Conservation (phyloP, 2,888 invertebrate genomes). For the Chalcis sispes region DNA sequence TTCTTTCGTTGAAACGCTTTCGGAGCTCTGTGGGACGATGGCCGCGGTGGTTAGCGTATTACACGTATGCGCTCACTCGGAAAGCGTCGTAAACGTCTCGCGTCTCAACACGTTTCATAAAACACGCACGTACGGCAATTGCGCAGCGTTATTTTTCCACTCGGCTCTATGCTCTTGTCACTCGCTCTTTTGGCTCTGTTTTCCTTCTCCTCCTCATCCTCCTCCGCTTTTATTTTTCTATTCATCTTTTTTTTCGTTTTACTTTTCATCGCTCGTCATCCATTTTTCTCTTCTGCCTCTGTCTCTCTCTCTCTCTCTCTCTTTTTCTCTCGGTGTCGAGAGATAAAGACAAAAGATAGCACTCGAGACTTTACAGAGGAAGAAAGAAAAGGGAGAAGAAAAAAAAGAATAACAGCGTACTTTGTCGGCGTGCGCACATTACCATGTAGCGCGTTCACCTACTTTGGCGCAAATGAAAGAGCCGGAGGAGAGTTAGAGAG, state of each 20-base stretch:
- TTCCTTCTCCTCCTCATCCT: not conserved
- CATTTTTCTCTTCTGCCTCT: not conserved
- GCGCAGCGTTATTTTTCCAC: slow-evolving; percentile 25
- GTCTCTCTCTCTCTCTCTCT: slow-evolving; percentile 6
- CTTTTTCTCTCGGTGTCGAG: too few species aligned
- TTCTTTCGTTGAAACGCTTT: slow-evolving; percentile 17
- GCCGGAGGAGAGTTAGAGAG: not conserved
- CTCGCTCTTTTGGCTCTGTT: not conserved
- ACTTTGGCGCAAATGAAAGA: slow-evolving; percentile 19
- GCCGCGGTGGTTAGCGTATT: too few species aligned
- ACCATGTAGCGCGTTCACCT: slow-evolving; percentile 6
- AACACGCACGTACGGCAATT: slow-evolving; percentile 20
- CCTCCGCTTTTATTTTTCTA: not conserved
- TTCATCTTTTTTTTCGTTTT: not conserved
- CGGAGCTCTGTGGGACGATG: too few species aligned
- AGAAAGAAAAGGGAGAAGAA: not conserved
- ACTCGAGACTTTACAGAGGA: not conserved
- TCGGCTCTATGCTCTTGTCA: not conserved
- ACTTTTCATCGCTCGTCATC: not conserved
- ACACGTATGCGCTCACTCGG: not conserved
- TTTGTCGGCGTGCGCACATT: not conserved
- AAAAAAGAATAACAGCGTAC: not conserved
- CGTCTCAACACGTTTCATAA: slow-evolving; percentile 29
- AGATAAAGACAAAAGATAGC: not conserved
- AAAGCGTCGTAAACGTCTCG: slow-evolving; percentile 47